Base-by-base conservation (phyloP, 2,888 invertebrate genomes). In the Leucozona laternaria region DNA sequence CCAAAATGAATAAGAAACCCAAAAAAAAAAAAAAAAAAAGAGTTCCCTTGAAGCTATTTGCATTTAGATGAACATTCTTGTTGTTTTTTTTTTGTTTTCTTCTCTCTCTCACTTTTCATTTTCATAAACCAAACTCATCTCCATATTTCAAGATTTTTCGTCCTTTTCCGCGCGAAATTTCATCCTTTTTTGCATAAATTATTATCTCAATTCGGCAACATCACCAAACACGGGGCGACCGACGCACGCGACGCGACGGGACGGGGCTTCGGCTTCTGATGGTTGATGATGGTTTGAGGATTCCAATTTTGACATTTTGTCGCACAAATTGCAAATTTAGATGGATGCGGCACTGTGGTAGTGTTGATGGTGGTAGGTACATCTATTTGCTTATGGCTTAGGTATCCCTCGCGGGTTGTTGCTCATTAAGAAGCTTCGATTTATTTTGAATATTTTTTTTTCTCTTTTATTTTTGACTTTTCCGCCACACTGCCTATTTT, bases 101-200 rank as follows among this genome's bases (percentile, higher is more conserved):
- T 10, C 22, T 13, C 20, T 58, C 20, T 20, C 20, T 37, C 37
- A 3, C 64, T 13, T 13, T 25, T 28, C 8, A 45, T 64, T 22
- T 68, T 40, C 37, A 68, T 79, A 79, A 75, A 58, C 43, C 86
- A 75, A 64, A 53, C 86, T 86, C 86, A 86, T 86, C 86, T 86
- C 82, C 86, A 82, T 86, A 82, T 79, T 86, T 82, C 73, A 85
- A 77, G 77, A 70, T 50, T 70, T 55, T 58, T 73, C 28, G 58
- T 60, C 64, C 28, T 37, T 48, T 45, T 50, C 34, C 22, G 40
- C 86, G 86, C 71, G 82, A 82, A 86, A 82, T 86, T 64, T 79
- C 78, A 86, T 86, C 86, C 86, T 86, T 86, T 48, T 86, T 82
- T 82, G 86, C 82, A 86, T 86, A 86, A 86, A 86, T 86, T 86